Conservation (phyloP, 2,888 invertebrate genomes). For the Schrankia costaestrigalis region DNA sequence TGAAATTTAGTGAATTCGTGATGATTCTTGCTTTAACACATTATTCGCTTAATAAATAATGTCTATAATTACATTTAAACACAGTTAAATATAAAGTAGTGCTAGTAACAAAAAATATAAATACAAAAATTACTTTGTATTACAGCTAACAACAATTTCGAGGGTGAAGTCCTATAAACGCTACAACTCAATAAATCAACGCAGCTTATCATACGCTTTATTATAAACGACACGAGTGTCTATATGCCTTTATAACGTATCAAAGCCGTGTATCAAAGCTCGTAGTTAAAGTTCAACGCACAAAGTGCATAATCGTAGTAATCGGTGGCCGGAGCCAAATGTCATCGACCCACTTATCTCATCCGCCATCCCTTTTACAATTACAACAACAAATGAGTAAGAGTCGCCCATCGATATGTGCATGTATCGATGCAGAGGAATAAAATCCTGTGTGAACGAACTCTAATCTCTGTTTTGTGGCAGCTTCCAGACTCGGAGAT, state of each 20-base stretch:
- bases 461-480: conserved; percentile 79
- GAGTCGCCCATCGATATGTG: conserved; percentile 72
- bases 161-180: too few species aligned
- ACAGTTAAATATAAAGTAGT: too few species aligned
- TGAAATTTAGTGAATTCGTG: too few species aligned
- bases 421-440: conserved; percentile 74
- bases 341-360: conserved; percentile 80
- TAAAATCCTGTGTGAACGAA: conserved; percentile 81
- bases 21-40: too few species aligned
- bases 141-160: too few species aligned
- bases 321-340: conserved; percentile 74
- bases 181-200: conserved; percentile 11
- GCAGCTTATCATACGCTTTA: conserved; percentile 32
- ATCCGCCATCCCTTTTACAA: conserved; percentile 81
- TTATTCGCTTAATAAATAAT: too few species aligned
- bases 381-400: conserved; percentile 81
- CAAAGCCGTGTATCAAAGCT: conserved; percentile 62
- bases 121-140: too few species aligned
- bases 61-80: too few species aligned
- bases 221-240: conserved; percentile 23
- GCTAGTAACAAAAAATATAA: too few species aligned
- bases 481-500: conserved; percentile 68
- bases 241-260: conserved; percentile 41
- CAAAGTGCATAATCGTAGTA: conserved; percentile 80
- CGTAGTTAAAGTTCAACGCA: conserved; percentile 77